Base-by-base conservation (phyloP, 2,888 invertebrate species). In the Stomorhina lunata region DNA sequence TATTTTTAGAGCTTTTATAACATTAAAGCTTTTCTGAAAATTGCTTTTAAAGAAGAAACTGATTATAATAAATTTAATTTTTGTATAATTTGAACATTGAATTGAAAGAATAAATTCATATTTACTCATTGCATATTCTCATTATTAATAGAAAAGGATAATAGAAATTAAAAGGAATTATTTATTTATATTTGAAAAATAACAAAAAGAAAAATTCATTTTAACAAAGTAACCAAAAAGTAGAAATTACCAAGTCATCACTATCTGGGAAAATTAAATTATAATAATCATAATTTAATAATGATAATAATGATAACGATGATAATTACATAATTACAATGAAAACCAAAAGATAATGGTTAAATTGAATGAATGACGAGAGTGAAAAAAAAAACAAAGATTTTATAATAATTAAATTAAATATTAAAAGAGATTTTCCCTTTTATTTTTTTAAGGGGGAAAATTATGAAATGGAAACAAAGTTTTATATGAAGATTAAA, bases 121-220 rank as follows among this genome's bases (percentile, higher is more conserved):
- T 29, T 65, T 66, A 76, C 57, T 76, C 66, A 68, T 66, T 68
- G 57, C 66, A 66, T 76, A 48, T 59, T 76, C 59, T 57, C 45
- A 27, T 76, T 10, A 29, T 27, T 34, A 40, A 34, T 59, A n/a
- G n/a, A n/a, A n/a, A n/a, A n/a, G n/a, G n/a, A n/a, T 43, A 10
- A 59, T 22, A 27, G 32, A n/a, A 59, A 61, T 17, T 34, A 29
- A 71, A 43, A 48, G 25, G n/a, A n/a, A n/a, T n/a, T n/a, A n/a
- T n/a, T n/a, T n/a, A n/a, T n/a, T n/a, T n/a, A n/a, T n/a, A n/a
- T n/a, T n/a, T n/a, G 66, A 55, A 17, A 59, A 15, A 29, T 55
- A 69, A 32, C 84, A 83, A 86, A 85, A 84, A 84, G 84, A 86
- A 85, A 68, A 59, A 69, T n/a, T n/a, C n/a, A n/a, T n/a, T n/a